phyloP scores from a whole-genome alignment of 2,113 vertebrate genomes.

The Ciconia stormi region DNA sequence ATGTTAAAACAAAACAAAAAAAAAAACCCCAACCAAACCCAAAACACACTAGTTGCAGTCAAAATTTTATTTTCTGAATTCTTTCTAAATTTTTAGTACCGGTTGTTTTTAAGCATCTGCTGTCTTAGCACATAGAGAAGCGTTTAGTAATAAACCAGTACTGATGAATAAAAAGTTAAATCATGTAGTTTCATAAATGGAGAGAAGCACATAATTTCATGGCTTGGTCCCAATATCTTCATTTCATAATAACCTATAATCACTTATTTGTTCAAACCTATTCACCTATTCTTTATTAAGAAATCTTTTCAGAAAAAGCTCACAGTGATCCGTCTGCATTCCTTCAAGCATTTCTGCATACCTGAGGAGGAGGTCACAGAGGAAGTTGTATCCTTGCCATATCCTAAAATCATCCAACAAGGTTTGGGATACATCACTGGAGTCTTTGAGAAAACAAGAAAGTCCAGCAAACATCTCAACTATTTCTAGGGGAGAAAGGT shows the following conservation, averaged over 20 bases:
- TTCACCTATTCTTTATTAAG: neutral
- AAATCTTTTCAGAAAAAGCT: neutral
- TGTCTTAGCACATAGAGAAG: neutral
- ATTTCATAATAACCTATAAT: neutral
- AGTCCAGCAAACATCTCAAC: constrained; percentile 98
- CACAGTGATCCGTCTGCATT: neutral
- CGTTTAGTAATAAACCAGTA: neutral
- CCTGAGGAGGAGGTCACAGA: constrained; percentile 97
- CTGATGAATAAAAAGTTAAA: neutral
- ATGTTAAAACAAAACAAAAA: neutral
- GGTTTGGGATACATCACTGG: constrained; percentile 94
- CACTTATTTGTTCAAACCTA: neutral
- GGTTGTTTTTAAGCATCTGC: neutral
- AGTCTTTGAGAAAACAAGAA: constrained; percentile 98
- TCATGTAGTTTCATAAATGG: neutral
- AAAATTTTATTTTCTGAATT: neutral
- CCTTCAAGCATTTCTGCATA: constrained; percentile 56
- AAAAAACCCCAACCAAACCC: neutral
- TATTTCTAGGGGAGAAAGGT: constrained; percentile 94
- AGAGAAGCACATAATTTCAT: neutral
- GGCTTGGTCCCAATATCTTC: neutral
- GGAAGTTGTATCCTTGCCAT: constrained; percentile 97
- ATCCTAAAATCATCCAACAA: constrained; percentile 96
- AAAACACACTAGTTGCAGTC: neutral
- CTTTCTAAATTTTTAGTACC: neutral